A percentile compares a stretch with the other conserved stretches of the same genome.
Evolutionary conservation across 1,140 invertebrate genomes (phyloP).

Genomic region (Musca domestica): DNA sequence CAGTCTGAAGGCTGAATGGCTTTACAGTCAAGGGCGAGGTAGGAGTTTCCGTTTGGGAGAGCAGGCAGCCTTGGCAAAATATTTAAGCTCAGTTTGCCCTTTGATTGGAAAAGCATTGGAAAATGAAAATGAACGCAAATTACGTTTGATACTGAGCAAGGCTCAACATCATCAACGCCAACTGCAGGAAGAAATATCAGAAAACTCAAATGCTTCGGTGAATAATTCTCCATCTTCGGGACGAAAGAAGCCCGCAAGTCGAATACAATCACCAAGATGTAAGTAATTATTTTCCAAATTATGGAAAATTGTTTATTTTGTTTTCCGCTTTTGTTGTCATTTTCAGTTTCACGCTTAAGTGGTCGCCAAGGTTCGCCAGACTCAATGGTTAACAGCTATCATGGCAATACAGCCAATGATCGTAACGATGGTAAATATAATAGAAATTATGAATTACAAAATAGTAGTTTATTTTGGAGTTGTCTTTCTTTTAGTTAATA

Average conservation of each 20-base stretch:
- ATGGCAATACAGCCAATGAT: slow-evolving; percentile 52
- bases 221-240: slow-evolving; percentile 51
- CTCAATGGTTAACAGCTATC: slow-evolving; percentile 68
- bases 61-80: slow-evolving; percentile 76
- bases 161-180: slow-evolving; percentile 86
- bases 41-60: slow-evolving; percentile 83
- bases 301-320: background rate
- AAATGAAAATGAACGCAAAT: slow-evolving; percentile 81
- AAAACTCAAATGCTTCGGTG: slow-evolving; percentile 44
- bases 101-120: slow-evolving; percentile 72
- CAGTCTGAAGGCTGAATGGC: slow-evolving; percentile 91
- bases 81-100: slow-evolving; percentile 75
- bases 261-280: slow-evolving; percentile 53
- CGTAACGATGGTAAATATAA: slow-evolving; percentile 32
- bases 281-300: slow-evolving; percentile 29
- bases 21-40: slow-evolving; percentile 89
- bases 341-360: slow-evolving; percentile 54
- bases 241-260: slow-evolving; percentile 47
- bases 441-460: too few relatives aligned
- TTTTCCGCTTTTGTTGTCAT: background rate
- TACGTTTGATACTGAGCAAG: slow-evolving; percentile 81
- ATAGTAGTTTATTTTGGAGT: slow-evolving; percentile 11
- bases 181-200: slow-evolving; percentile 65
- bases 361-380: slow-evolving; percentile 66
- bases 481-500: slow-evolving; percentile 37